Base-by-base conservation (phyloP, 2,797 vertebrate genomes). In the Acipenser oxyrinchus region DNA sequence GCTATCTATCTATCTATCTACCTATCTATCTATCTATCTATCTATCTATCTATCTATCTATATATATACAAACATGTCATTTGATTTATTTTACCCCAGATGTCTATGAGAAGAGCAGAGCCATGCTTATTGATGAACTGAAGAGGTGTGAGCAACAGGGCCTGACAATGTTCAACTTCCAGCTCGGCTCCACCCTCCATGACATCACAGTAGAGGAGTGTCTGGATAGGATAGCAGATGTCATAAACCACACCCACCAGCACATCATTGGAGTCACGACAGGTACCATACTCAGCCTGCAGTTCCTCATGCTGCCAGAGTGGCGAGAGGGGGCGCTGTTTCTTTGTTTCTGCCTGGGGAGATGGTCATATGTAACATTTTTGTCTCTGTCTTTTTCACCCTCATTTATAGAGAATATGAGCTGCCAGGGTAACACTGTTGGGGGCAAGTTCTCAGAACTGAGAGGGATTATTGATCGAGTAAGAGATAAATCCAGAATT, bases 321-420 rank as follows among this genome's bases (percentile, higher is more conserved):
- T 11, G 10, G 15, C 9, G 13, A 10, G 15, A 1, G 60, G 60
- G 15, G 10, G 13, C 4, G 23, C 23, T 62, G 60, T 18, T 15
- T 48, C 8, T 1, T 8, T 53, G 2, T 3, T 8, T 53, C 51
- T 8, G 11, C 51, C 11, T 3, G 6, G 51, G 8, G 51, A 53
- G 51, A 6, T 8, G 11, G 11, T 53, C 2, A 8, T 8, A 53
- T 8, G 4, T 53, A 8, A 53, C 11, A 53, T 53, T 8, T 53
- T 1, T 53, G 51, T 8, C 6, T 8, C 15, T 53, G 11, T 53
- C 48, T 5, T 48, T 64, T 49, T 49, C 51, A 6, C 62, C 7
- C 10, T 7, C 72, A 91, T 88, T 90, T 71, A 73, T 91, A 67
- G 89, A 92, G 82, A 91, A 92, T 76, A 92, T 92, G 91, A 81